Base-by-base conservation (phyloP, 2,113 vertebrate genomes). In the Dolichotis patagonum region DNA sequence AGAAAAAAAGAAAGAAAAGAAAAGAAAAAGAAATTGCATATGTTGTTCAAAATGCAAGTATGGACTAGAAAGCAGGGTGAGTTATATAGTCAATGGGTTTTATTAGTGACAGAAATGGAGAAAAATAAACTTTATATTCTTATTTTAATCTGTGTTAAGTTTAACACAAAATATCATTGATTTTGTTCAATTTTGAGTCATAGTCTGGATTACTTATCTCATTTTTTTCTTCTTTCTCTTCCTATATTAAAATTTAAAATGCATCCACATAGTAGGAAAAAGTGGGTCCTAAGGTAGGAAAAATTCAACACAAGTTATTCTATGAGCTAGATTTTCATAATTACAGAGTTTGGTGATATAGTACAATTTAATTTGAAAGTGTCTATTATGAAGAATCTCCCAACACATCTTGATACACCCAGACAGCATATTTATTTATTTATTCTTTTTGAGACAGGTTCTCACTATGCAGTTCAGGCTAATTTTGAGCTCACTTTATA, bases 191-290 rank as follows among this genome's bases (percentile, higher is more conserved):
- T 99, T 99, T 99, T 89, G 99, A 99, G 96, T 99, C 99, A 97
- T 99, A 99, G 96, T 99, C 99, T 52, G 99, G 99, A 98, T 99
- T 99, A 56, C 99, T 99, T 98, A 99, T 99, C 98, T 99, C 99
- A 90, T 99, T 99, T 60, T 99, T 99, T 98, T 99, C 99, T 98
- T 99, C 99, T 97, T 99, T 99, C 10, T 99, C 99, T 98, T 99
- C 99, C 99, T 99, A 97, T 98, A 98, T 97, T 91, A 98, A 95
- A 98, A 97, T 98, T 98, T 96, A 98, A 98, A 98, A 98, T 95
- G 97, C 94, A 98, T 96, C 96, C 96, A 98, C 98, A 97, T 97
- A 97, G 98, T 97, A 98, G 85, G 96, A 93, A 94, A 97, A 90
- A 97, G 13, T 69, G 96, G 84, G 85, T 97, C 94, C 97, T 96